Evolutionary conservation across 1,140 invertebrate species (phyloP).

Genomic region (Atta cephalotes): DNA sequence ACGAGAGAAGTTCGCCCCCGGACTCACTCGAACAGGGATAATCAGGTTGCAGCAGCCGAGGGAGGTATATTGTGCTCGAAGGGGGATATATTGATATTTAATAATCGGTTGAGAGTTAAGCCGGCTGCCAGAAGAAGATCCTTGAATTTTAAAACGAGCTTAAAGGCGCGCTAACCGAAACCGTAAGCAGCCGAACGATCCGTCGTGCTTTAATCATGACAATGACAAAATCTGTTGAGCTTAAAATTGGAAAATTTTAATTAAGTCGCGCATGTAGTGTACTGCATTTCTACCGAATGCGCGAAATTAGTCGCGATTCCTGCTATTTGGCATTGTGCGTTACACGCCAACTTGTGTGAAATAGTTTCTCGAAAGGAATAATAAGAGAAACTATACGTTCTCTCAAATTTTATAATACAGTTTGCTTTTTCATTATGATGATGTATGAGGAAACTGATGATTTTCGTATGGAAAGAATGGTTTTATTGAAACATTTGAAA

Average conservation of each 20-base stretch:
- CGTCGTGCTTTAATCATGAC: constrained; percentile 12
- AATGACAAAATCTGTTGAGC: background rate
- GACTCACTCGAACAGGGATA: constrained; percentile 9
- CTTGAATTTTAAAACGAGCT: background rate
- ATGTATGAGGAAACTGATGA: background rate
- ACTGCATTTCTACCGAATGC: background rate
- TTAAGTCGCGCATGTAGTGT: constrained; percentile 36
- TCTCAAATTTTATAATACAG: background rate
- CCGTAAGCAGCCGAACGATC: background rate
- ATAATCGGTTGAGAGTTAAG: constrained; percentile 44
- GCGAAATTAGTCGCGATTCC: constrained; percentile 25
- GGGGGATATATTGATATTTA: constrained; percentile 49
- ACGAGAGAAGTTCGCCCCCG: background rate
- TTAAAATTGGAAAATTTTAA: constrained; percentile 49
- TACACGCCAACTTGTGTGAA: background rate
- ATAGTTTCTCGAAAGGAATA: background rate
- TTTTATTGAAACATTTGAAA: too few species aligned
- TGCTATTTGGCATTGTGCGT: background rate
- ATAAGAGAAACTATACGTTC: background rate
- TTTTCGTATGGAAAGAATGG: background rate
- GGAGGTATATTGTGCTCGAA: background rate
- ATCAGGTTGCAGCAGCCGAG: background rate
- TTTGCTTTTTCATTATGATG: constrained; percentile 4
- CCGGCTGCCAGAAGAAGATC: background rate
- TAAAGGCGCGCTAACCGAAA: background rate